phyloP scores from a whole-genome alignment of 2,113 vertebrate genomes.

The Circaetus cinerascens region DNA sequence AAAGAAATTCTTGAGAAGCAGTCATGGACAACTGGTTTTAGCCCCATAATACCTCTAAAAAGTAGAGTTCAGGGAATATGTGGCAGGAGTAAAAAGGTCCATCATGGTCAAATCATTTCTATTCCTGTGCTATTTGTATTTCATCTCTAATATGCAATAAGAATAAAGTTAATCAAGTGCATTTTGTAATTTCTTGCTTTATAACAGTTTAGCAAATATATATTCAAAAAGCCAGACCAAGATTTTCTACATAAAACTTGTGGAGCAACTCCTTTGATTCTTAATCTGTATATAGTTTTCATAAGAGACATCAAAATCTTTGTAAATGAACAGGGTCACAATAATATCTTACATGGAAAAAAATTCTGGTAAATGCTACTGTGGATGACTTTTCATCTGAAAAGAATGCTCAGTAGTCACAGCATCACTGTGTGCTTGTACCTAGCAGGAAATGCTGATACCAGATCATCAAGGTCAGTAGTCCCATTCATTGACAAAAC shows the following conservation, averaged over 20 bases:
- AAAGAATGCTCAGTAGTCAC: background rate
- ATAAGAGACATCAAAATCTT: background rate
- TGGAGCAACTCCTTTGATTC: background rate
- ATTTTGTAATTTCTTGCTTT: background rate
- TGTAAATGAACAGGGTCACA: background rate
- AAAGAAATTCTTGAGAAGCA: background rate
- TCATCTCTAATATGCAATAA: background rate
- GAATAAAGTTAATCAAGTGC: background rate
- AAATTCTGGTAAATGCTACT: background rate
- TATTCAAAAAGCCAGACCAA: background rate
- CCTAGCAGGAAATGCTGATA: slow-evolving; percentile 16
- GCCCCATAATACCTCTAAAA: background rate
- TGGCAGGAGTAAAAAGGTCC: background rate
- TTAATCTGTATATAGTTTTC: background rate
- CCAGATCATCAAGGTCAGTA: slow-evolving; percentile 10
- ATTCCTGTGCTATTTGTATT: background rate
- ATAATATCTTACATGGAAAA: background rate
- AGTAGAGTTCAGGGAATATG: background rate
- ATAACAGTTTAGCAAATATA: background rate
- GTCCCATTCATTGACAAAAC: slow-evolving; percentile 18
- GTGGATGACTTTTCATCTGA: background rate
- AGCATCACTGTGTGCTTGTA: background rate
- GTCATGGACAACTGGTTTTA: background rate
- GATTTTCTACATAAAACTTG: background rate
- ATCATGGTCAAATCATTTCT: background rate